Conservation (phyloP, 2,113 vertebrate genomes). For the Phasianus colchicus region DNA sequence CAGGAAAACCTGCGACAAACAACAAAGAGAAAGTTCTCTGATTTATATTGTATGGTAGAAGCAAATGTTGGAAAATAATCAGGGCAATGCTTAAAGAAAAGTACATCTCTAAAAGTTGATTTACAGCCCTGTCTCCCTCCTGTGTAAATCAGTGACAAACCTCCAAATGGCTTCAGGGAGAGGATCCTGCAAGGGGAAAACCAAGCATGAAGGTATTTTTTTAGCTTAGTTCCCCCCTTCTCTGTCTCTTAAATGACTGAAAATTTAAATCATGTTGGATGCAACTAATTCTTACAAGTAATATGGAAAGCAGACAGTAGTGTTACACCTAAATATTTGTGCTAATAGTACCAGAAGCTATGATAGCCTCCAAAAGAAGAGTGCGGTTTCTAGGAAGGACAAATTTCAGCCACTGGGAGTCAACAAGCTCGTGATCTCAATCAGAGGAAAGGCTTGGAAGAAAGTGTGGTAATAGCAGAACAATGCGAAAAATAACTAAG, state of each 20-base stretch:
- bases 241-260: neutral
- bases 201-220: neutral
- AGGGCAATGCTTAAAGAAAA: neutral
- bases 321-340: neutral
- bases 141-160: neutral
- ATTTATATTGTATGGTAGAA: constrained; percentile 27
- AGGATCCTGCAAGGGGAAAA: neutral
- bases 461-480: neutral
- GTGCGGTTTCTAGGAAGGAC: neutral
- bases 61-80: constrained; percentile 29
- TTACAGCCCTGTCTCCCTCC: neutral
- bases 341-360: neutral
- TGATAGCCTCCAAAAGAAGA: neutral
- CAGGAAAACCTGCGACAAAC: constrained; percentile 25
- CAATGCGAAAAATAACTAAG: neutral
- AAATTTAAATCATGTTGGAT: neutral
- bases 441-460: neutral
- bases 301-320: neutral
- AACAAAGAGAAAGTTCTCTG: constrained; percentile 24
- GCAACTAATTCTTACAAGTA: neutral
- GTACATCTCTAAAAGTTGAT: neutral
- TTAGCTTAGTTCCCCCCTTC: neutral
- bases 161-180: constrained; percentile 6
- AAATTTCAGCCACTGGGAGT: neutral
- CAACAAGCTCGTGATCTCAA: neutral